A percentile compares a stretch with the other conserved stretches of the same genome.
These are phyloP conservation scores for Diglossa cyanea DNA, from an alignment of 2,797 vertebrate species.

Conservation along the genomic window DNA sequence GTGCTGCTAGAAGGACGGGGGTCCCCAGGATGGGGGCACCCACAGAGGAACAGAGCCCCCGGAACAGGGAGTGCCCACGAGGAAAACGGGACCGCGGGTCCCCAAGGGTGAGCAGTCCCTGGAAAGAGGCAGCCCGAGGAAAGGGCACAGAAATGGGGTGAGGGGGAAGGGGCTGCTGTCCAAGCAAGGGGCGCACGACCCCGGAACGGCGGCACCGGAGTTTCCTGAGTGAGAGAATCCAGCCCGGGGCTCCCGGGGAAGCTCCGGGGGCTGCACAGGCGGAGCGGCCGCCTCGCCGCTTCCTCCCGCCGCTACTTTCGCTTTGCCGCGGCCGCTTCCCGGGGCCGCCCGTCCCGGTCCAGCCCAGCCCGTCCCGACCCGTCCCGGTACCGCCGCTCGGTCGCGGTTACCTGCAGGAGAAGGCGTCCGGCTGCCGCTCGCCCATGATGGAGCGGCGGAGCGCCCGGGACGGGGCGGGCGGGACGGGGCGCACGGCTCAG, in stretches of 20 bases:
- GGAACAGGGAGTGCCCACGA: neutral
- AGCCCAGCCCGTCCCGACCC: neutral
- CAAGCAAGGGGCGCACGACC: rapidly evolving
- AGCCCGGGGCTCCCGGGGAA: neutral
- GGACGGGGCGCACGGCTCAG: neutral
- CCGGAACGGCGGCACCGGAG: neutral
- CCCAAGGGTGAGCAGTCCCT: neutral
- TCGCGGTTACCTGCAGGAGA: constrained; percentile 46
- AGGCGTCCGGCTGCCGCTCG: constrained; percentile 28
- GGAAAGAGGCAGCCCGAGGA: too few species aligned
- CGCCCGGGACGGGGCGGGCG: neutral
- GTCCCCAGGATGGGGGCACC: neutral
- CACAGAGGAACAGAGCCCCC: neutral
- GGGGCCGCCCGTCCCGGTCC: neutral
- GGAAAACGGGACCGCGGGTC: neutral
- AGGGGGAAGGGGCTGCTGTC: neutral
- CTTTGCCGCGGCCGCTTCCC: neutral
- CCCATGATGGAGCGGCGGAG: constrained; percentile 36
- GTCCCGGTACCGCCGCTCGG: neutral
- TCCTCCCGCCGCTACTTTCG: neutral
- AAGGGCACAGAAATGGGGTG: neutral
- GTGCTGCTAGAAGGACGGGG: neutral
- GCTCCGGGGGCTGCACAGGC: neutral
- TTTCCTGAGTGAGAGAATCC: rapidly evolving
- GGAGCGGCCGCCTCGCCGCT: neutral